Conservation (phyloP, 2,797 vertebrate species). For the Eutrigla gurnardus region DNA sequence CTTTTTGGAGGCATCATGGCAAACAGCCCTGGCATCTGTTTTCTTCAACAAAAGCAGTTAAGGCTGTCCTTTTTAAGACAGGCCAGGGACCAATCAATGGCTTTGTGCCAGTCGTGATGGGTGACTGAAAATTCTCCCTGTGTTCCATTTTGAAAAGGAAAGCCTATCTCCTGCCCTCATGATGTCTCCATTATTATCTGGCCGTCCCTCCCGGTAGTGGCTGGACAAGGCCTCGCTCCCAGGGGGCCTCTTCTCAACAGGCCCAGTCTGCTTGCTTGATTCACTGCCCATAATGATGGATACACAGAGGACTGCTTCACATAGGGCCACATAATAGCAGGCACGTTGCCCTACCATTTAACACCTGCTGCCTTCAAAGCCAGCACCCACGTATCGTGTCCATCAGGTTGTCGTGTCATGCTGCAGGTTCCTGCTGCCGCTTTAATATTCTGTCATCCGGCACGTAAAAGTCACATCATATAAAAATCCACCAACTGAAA, state of each 20-base stretch:
- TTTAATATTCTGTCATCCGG: slow-evolving; percentile 36
- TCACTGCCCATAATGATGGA: slow-evolving; percentile 78
- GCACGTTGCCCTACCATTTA: slow-evolving; percentile 55
- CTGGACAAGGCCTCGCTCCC: slow-evolving; percentile 77
- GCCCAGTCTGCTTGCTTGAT: slow-evolving; percentile 65
- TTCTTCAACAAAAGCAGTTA: slow-evolving; percentile 48
- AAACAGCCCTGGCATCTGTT: slow-evolving; percentile 50
- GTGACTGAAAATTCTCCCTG: slow-evolving; percentile 61
- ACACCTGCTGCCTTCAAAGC: slow-evolving; percentile 39
- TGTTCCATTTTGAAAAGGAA: slow-evolving; percentile 67
- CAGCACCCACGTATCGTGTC: slow-evolving; percentile 57
- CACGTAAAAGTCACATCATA: slow-evolving; percentile 52
- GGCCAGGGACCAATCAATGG: slow-evolving; percentile 72
- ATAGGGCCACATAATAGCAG: slow-evolving; percentile 66
- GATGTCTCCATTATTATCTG: slow-evolving; percentile 82
- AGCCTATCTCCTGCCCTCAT: slow-evolving; percentile 76
- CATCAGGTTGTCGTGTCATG: slow-evolving; percentile 48
- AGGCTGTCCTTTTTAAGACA: slow-evolving; percentile 64
- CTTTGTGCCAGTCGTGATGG: slow-evolving; percentile 53
- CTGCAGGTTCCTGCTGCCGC: slow-evolving; percentile 18
- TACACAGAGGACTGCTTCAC: slow-evolving; percentile 73
- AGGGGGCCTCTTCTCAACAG: slow-evolving; percentile 61
- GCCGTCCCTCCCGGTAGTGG: slow-evolving; percentile 63
- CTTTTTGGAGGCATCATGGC: slow-evolving; percentile 35
- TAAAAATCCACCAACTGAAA: slow-evolving; percentile 47